Evolutionary conservation across 2,797 vertebrate genomes (phyloP).

Genomic region (Oreortyx pictus): DNA sequence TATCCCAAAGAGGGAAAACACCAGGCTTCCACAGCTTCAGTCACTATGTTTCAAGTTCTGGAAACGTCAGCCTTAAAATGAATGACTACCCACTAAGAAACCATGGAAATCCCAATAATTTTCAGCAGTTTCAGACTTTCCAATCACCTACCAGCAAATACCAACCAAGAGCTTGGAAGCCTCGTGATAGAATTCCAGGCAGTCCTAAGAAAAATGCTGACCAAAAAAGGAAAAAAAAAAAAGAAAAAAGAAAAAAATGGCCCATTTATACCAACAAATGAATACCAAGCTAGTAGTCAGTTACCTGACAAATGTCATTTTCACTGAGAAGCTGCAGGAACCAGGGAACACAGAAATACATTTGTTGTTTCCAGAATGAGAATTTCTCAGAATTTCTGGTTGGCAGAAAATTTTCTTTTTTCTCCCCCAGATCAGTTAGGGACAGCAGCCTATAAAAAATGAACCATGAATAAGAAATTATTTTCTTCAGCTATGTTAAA

Average conservation of each 20-base stretch:
- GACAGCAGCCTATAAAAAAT: neutral
- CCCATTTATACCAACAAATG: neutral
- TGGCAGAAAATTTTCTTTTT: neutral
- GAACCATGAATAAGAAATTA: neutral
- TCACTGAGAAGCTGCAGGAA: constrained; percentile 42
- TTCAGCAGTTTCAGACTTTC: constrained; percentile 27
- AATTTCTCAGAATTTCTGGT: constrained; percentile 1
- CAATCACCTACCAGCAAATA: neutral
- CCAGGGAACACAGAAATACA: neutral
- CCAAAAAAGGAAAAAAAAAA: neutral
- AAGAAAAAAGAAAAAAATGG: neutral
- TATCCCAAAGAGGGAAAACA: neutral
- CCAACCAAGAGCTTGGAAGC: neutral
- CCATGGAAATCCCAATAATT: constrained; percentile 8
- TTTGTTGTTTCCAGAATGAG: constrained; percentile 19
- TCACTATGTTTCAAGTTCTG: neutral
- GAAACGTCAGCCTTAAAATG: neutral
- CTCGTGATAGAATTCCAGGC: neutral
- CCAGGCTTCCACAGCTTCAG: neutral
- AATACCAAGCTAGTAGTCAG: neutral
- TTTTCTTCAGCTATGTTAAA: neutral
- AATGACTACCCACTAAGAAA: neutral
- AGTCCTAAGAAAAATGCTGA: neutral
- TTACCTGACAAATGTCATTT: constrained; percentile 57
- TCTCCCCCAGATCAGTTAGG: constrained; percentile 6